Evolutionary conservation across 2,888 invertebrate species (phyloP), one percentile per base, ranked within the genome.

Genomic region (Pyrochroa serraticornis): DNA sequence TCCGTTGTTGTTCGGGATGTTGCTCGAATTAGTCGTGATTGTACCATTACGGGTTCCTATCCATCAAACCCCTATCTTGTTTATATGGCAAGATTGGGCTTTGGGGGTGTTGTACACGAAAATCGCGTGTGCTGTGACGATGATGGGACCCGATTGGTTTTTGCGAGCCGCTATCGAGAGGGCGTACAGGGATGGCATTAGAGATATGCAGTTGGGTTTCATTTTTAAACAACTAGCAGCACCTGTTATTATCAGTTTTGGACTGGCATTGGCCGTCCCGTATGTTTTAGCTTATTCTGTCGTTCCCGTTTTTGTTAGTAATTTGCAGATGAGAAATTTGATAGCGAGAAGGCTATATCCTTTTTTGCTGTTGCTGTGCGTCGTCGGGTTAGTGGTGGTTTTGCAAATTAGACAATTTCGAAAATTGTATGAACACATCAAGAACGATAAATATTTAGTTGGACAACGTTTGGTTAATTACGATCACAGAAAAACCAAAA

Each of bases 91-190:
- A 70, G 97, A 98, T 81, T 99, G 98, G 98, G 97, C 97, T 0
- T 82, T 99, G 22, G 97, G 98, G 14, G 95, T 99, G 7, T 82
- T 99, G 0, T 97, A 98, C 77, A 96, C 97, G 1, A 99, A 99
- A 83, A 97, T 98, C 53, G 92, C 96, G 9, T 95, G 96, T 73
- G 98, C 97, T 0, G 83, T 97, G 14, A 95, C 95, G 0, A 91
- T 98, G 88, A 97, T 98, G 96, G 97, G 97, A 0, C 97, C 97
- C 6, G 97, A 97, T 81, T 96, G 97, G 92, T 88, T 91, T 77
- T 82, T 99, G 71, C 89, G 95, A 50, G 84, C 92, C 2, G 93
- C 95, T 0, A 90, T 98, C 43, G 98, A 99, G 76, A 87, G 92
- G 71, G 92, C 95, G 0, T 97, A 97, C 76, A 87, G 95, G 42